Conservation (phyloP, 2,888 invertebrate genomes). For the Ferdinandea cuprea region DNA sequence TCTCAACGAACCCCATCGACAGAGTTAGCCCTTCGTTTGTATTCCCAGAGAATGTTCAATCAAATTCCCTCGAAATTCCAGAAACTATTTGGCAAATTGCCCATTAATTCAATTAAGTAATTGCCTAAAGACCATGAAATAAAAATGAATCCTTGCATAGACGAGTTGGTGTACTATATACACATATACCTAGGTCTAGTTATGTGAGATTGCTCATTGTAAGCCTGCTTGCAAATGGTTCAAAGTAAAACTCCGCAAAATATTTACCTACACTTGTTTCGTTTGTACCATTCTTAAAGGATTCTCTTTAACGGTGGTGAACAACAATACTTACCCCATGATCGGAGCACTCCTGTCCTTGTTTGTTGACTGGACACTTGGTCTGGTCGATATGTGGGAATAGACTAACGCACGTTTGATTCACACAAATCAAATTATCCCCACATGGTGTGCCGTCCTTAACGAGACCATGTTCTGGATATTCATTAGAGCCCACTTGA, state of each 20-base stretch:
- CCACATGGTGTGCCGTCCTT: conserved; percentile 97
- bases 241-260: conserved; percentile 54
- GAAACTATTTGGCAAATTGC: conserved; percentile 72
- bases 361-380: conserved; percentile 95
- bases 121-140: conserved; percentile 68
- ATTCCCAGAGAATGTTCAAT: conserved; percentile 56
- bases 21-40: neutral
- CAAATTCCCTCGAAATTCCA: conserved; percentile 55
- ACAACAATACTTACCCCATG: conserved; percentile 91
- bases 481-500: conserved; percentile 86
- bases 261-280: neutral
- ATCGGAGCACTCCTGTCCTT: conserved; percentile 95
- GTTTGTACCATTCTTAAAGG: neutral
- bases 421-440: conserved; percentile 95
- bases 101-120: conserved; percentile 74
- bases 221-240: conserved; percentile 30
- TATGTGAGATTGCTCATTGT: neutral
- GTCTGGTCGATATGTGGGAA: conserved; percentile 93
- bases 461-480: conserved; percentile 93
- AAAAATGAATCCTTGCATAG: conserved; percentile 60
- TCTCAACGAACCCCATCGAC: conserved; percentile 1
- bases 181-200: neutral
- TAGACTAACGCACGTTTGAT: conserved; percentile 95
- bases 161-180: neutral
- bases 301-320: conserved; percentile 2